Base-by-base conservation (phyloP, 2,888 invertebrate genomes). In the Drosophila borealis region DNA sequence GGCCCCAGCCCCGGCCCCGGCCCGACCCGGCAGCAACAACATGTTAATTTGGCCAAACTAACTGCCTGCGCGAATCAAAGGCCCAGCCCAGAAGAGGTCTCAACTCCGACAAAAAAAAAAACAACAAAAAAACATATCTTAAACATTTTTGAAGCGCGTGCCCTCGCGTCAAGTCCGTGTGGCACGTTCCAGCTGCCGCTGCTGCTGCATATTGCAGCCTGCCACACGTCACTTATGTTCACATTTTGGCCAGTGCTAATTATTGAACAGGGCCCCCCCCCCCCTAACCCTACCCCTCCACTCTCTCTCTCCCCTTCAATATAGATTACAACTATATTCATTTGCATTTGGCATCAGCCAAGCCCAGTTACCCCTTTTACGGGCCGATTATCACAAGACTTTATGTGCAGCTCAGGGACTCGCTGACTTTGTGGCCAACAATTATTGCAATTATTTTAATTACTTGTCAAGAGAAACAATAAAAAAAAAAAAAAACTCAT, bases 401-500 rank as follows among this genome's bases (percentile, higher is more conserved):
- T 17, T 17, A 42, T 42, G 42, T 9, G 11, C 42, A 13, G 21
- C 42, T 5, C 19, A 44, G 21, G 21, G 21, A n/a, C 13, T 44
- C 6, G 56, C 42, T 13, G 17, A 29, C 42, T 51, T 42, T 56
- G 63, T 29, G 36, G 21, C 39, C 29, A 29, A 57, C 74, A 81
- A 84, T 82, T 82, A 81, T 64, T 65, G 78, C 68, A 81, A 84
- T 85, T 82, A 82, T 54, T 81, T 81, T 85, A 78, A 85, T 84
- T 77, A 21, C 36, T 21, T 50, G 49, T 48, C n/a, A 53, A 45
- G 46, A 1, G 25, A 9, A 4, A 57, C 21, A 37, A 19, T 17
- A 17, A 29, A 8, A 8, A 29, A 25, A 8, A 29, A 2, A 29
- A 49, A 61, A 54, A 44, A 42, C 14, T 36, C 48, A 42, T 41